Evolutionary conservation across 1,140 invertebrate genomes (phyloP).

Genomic region (Drosophila kepulauana): DNA sequence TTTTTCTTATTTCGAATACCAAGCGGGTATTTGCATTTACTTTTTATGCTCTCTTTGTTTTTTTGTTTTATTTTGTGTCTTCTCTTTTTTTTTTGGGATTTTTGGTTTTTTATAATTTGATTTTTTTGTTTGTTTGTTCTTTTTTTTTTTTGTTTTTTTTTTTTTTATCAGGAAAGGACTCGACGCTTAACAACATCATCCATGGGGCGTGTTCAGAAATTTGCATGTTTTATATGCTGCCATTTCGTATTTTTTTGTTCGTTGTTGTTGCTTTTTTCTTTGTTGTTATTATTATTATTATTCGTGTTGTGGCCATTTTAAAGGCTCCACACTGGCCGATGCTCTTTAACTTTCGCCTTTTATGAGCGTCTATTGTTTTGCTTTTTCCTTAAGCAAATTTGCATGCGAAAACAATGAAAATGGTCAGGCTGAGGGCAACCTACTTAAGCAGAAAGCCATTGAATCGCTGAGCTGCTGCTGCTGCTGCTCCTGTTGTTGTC

Average conservation of each 20-base stretch:
- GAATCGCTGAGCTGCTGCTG: constrained; percentile 11
- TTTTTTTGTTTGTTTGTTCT: constrained; percentile 28
- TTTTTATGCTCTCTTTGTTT: constrained; percentile 71
- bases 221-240: constrained; percentile 63
- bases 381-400: constrained; percentile 62
- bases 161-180: constrained; percentile 23
- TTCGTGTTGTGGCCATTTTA: constrained; percentile 64
- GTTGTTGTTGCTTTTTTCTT: constrained; percentile 11
- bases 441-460: constrained; percentile 32
- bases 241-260: constrained; percentile 11
- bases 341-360: constrained; percentile 68
- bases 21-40: constrained; percentile 72
- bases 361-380: constrained; percentile 57
- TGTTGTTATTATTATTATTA: constrained; percentile 29
- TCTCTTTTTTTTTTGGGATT: constrained; percentile 20
- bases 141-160: constrained; percentile 24
- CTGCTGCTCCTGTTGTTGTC: background rate
- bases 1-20: constrained; percentile 55
- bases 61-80: constrained; percentile 24
- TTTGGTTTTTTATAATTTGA: constrained; percentile 9
- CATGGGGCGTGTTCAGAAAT: constrained; percentile 67
- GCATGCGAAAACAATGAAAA: constrained; percentile 77
- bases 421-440: constrained; percentile 41
- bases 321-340: constrained; percentile 52
- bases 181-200: constrained; percentile 60